Evolutionary conservation across 1,140 invertebrate species (phyloP).

Genomic region (Drosophila sproati): DNA sequence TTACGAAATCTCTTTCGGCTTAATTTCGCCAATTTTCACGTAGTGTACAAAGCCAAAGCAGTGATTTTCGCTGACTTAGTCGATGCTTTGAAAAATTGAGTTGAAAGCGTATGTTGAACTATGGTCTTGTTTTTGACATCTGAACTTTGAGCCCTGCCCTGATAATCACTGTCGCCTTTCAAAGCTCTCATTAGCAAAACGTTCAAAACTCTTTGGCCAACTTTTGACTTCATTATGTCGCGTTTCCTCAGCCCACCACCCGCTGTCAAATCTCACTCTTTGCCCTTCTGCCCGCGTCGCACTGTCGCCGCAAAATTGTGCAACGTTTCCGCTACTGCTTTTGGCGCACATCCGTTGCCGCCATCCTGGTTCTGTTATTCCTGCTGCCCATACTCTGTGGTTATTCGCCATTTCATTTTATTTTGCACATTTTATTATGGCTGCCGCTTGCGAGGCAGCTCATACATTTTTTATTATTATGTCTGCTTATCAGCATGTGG

Average conservation of each 20-base stretch:
- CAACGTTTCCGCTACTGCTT: constrained; percentile 79
- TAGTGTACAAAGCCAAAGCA: background rate
- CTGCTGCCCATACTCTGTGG: constrained; percentile 47
- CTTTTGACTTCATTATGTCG: constrained; percentile 81
- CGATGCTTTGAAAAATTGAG: background rate
- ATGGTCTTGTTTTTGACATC: constrained; percentile 5
- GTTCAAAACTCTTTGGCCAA: constrained; percentile 75
- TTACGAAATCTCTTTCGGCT: constrained; percentile 8
- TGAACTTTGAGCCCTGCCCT: constrained; percentile 34
- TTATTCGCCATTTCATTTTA: constrained; percentile 79
- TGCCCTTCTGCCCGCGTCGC: constrained; percentile 36
- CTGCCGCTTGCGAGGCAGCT: constrained; percentile 70
- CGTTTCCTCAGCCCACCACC: constrained; percentile 42
- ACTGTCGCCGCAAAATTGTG: constrained; percentile 78
- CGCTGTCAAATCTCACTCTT: background rate
- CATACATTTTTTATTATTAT: constrained; percentile 83
- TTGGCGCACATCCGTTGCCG: constrained; percentile 78
- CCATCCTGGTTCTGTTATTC: constrained; percentile 35
- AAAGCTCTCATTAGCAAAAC: constrained; percentile 78
- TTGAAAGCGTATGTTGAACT: constrained; percentile 24
- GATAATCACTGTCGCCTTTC: constrained; percentile 74
- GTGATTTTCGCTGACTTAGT: constrained; percentile 1
- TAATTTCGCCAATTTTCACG: constrained; percentile 11
- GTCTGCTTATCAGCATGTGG: constrained; percentile 82
- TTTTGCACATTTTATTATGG: constrained; percentile 83